phyloP scores from a whole-genome alignment of 2,888 invertebrate genomes.

The Smittia aterrima region DNA sequence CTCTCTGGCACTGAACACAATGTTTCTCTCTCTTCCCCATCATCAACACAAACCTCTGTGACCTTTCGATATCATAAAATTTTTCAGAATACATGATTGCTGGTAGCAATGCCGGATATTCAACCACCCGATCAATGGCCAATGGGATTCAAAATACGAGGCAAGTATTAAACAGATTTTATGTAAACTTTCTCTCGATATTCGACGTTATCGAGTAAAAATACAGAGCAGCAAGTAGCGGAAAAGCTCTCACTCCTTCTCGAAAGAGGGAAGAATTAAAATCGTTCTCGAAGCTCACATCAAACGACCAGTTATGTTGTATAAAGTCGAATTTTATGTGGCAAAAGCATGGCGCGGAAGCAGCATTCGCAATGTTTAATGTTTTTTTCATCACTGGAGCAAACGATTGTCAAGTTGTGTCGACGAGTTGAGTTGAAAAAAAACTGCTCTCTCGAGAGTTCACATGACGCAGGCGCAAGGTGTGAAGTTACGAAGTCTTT shows the following conservation, averaged over 20 bases:
- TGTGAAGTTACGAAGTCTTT: conserved; percentile 24
- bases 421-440: neutral
- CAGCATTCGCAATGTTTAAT: conserved; percentile 20
- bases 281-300: neutral
- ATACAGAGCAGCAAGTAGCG: neutral
- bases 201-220: too few relatives aligned
- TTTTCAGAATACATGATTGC: conserved; percentile 32
- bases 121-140: conserved; percentile 30
- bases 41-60: neutral
- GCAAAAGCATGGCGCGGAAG: neutral
- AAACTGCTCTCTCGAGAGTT: conserved; percentile 3
- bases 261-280: neutral
- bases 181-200: conserved; percentile 10
- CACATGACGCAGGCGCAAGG: conserved; percentile 4
- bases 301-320: neutral
- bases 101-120: conserved; percentile 34
- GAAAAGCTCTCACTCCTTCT: neutral
- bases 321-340: conserved; percentile 10
- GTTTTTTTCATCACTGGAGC: neutral
- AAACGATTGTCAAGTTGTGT: neutral
- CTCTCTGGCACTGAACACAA: neutral
- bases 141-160: conserved; percentile 28
- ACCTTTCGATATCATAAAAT: neutral
- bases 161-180: conserved; percentile 11
- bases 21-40: neutral